Evolutionary conservation across 2,113 vertebrate genomes (phyloP).

Genomic region (Pandion haliaetus): DNA sequence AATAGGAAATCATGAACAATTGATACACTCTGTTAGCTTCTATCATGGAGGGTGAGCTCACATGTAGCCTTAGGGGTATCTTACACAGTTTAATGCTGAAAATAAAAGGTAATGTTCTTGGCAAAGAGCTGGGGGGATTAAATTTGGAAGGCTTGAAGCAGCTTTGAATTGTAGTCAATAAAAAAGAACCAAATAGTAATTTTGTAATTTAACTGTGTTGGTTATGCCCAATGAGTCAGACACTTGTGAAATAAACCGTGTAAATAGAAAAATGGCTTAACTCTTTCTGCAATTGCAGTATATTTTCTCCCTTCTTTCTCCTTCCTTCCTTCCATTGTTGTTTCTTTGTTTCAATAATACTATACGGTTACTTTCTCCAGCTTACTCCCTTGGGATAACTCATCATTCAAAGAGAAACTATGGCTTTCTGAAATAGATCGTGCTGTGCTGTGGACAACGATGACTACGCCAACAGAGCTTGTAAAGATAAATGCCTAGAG

Average conservation of each 20-base stretch:
- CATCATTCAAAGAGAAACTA: background rate
- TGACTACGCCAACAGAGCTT: rapidly evolving
- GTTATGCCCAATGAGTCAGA: conserved; percentile 83
- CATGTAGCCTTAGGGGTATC: conserved; percentile 85
- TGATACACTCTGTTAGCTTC: conserved; percentile 90
- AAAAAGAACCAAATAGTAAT: conserved; percentile 79
- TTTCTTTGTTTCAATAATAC: background rate
- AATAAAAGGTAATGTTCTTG: conserved; percentile 84
- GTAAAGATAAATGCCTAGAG: background rate
- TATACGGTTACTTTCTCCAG: background rate
- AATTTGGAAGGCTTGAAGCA: conserved; percentile 78
- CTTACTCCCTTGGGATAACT: background rate
- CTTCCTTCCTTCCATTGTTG: background rate
- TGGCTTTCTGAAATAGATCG: background rate
- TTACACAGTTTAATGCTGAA: conserved; percentile 85
- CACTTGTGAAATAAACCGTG: conserved; percentile 81
- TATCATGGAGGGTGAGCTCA: conserved; percentile 82
- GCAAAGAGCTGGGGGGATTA: conserved; percentile 80
- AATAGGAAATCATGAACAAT: conserved; percentile 88
- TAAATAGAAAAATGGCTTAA: conserved; percentile 81
- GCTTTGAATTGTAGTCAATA: conserved; percentile 83
- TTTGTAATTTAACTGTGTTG: conserved; percentile 83
- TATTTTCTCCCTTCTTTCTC: background rate
- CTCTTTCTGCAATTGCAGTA: conserved; percentile 55
- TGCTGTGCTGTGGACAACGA: background rate